Conservation (phyloP, 2,113 vertebrate species). For the Lucifuga dentata region DNA sequence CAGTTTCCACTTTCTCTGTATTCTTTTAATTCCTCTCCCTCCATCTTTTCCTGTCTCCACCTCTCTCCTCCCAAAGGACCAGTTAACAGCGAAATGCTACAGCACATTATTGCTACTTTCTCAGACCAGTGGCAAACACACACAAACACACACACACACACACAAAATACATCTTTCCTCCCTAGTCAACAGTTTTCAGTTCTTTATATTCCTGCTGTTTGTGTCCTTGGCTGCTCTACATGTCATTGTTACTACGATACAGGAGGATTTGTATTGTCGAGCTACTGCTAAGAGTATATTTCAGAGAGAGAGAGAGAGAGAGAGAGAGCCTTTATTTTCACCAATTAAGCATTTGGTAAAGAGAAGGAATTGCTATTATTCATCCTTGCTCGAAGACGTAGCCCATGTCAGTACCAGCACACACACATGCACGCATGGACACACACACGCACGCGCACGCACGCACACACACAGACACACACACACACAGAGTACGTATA, state of each 20-base stretch:
- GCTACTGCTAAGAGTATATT: neutral
- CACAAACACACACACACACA: no score
- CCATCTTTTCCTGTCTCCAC: neutral
- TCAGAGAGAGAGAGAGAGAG: neutral
- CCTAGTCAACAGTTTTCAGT: no score
- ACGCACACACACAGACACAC: no score
- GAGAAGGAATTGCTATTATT: slow-evolving; percentile 51
- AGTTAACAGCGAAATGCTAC: slow-evolving; percentile 56
- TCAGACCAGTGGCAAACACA: no score
- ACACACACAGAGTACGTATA: slow-evolving; percentile 30
- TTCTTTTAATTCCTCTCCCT: neutral
- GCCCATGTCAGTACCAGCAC: slow-evolving; percentile 20
- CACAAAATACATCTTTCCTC: no score
- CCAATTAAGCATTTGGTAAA: slow-evolving; percentile 56
- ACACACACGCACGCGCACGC: no score
- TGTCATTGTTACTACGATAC: no score
- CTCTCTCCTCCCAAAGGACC: slow-evolving; percentile 43
- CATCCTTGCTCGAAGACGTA: slow-evolving; percentile 44
- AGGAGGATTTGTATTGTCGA: neutral
- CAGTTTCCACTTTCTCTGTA: neutral
- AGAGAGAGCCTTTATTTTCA: slow-evolving; percentile 7
- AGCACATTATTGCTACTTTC: slow-evolving; percentile 6
- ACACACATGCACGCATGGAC: slow-evolving; percentile 12
- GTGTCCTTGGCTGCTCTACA: no score
- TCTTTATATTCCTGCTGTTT: no score